Conservation (phyloP, 2,797 vertebrate species). For the Ciconia nigra region DNA sequence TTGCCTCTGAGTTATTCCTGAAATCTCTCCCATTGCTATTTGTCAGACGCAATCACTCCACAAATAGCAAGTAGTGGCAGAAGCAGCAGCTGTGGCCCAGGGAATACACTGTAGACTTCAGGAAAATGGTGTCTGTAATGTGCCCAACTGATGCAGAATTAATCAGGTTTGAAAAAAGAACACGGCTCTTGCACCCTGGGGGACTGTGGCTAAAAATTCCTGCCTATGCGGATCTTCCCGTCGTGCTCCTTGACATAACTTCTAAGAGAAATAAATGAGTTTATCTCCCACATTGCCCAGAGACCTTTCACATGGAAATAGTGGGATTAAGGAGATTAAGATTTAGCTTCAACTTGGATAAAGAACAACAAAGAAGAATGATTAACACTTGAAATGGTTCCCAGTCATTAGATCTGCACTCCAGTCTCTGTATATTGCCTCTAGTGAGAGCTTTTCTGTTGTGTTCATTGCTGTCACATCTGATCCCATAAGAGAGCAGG, state of each 20-base stretch:
- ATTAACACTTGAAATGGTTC: conserved; percentile 57
- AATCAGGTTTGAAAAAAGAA: conserved; percentile 61
- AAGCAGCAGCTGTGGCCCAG: conserved; percentile 49
- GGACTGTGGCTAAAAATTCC: conserved; percentile 59
- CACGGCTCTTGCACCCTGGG: not conserved
- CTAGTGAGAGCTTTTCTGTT: conserved; percentile 16
- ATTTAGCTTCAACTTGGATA: conserved; percentile 57
- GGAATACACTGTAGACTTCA: conserved; percentile 34
- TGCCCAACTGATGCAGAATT: conserved; percentile 58
- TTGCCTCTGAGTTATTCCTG: conserved; percentile 51
- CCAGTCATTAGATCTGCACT: conserved; percentile 30
- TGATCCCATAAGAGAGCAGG: not conserved
- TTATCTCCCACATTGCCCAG: conserved; percentile 41
- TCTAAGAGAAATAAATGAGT: conserved; percentile 52
- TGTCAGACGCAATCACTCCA: conserved; percentile 40
- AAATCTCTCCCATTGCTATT: conserved; percentile 42
- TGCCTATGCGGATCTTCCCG: conserved; percentile 1
- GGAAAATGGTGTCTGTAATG: conserved; percentile 52
- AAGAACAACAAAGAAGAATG: conserved; percentile 58
- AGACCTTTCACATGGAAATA: conserved; percentile 63
- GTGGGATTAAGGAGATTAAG: conserved; percentile 59
- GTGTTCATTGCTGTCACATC: conserved; percentile 31
- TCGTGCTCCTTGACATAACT: conserved; percentile 42
- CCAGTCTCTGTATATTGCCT: not conserved
- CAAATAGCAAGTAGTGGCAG: conserved; percentile 48